A percentile compares a stretch with the other conserved stretches of the same genome.
Conservation (phyloP, 2,797 vertebrate species). For the Caiman crocodilus region DNA sequence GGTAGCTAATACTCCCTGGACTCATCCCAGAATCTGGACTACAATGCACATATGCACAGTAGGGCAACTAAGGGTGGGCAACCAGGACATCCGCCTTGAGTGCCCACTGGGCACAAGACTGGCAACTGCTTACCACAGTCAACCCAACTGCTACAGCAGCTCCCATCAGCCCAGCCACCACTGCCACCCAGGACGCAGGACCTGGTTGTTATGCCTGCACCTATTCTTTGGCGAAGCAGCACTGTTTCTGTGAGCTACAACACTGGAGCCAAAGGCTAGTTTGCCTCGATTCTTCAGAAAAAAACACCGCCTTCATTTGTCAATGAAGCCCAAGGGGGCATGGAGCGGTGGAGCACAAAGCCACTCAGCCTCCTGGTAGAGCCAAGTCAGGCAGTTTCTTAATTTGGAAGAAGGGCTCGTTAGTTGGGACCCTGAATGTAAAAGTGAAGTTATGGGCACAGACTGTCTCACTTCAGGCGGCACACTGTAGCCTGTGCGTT, state of each 20-base stretch:
- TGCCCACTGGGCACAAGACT: too few relatives aligned
- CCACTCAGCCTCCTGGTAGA: slow-evolving; percentile 45
- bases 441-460: slow-evolving; percentile 48
- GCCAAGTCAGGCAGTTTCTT: slow-evolving; percentile 56
- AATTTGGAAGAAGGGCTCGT: slow-evolving; percentile 70
- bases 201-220: background rate
- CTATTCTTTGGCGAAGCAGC: slow-evolving; percentile 66
- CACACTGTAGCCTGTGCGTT: background rate
- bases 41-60: too few relatives aligned
- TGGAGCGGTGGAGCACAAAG: slow-evolving; percentile 62
- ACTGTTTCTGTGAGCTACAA: slow-evolving; percentile 71
- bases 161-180: too few relatives aligned
- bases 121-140: too few relatives aligned
- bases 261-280: slow-evolving; percentile 64
- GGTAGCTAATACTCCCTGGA: slow-evolving; percentile 10
- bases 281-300: slow-evolving; percentile 75
- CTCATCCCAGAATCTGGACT: too few relatives aligned
- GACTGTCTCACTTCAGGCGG: background rate
- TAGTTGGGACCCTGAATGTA: background rate
- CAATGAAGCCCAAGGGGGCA: slow-evolving; percentile 52
- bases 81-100: too few relatives aligned
- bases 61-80: too few relatives aligned
- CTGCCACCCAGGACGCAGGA: too few relatives aligned
- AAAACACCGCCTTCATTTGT: slow-evolving; percentile 62
- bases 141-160: too few relatives aligned